phyloP scores from a whole-genome alignment of 1,140 invertebrate species.

The Tetramorium parvispinum region DNA sequence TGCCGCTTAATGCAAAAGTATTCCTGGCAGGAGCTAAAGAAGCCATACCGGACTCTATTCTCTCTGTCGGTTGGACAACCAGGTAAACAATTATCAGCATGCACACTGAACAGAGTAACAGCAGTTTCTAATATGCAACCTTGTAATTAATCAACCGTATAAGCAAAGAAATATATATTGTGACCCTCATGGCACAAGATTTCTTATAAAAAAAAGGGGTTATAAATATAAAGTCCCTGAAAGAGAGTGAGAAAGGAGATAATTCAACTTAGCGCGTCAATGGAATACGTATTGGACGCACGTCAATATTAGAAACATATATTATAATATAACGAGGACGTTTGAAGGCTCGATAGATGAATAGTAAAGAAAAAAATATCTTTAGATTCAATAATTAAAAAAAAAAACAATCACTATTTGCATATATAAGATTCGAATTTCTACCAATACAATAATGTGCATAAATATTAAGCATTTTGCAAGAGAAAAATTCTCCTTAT shows the following conservation, averaged over 20 bases:
- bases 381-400: neutral
- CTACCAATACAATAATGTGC: neutral
- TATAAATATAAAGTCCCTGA: slow-evolving; percentile 54
- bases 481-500: neutral
- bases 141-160: slow-evolving; percentile 53
- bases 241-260: slow-evolving; percentile 8
- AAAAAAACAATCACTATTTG: neutral
- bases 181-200: slow-evolving; percentile 17
- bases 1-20: slow-evolving; percentile 88
- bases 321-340: neutral
- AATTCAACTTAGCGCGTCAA: slow-evolving; percentile 24
- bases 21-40: slow-evolving; percentile 88
- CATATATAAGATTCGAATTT: neutral
- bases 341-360: neutral
- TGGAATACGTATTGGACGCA: neutral
- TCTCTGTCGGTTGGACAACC: slow-evolving; percentile 96
- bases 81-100: slow-evolving; percentile 82
- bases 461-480: neutral
- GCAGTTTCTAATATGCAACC: slow-evolving; percentile 38
- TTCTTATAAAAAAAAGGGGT: slow-evolving; percentile 50
- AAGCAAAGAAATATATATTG: slow-evolving; percentile 41
- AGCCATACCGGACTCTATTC: slow-evolving; percentile 88
- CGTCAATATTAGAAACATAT: slow-evolving; percentile 2
- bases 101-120: neutral
- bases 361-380: neutral